Evolutionary conservation across 2,888 invertebrate species (phyloP), one percentile per base, ranked within the genome.

Genomic region (Liodrosophila aerea): DNA sequence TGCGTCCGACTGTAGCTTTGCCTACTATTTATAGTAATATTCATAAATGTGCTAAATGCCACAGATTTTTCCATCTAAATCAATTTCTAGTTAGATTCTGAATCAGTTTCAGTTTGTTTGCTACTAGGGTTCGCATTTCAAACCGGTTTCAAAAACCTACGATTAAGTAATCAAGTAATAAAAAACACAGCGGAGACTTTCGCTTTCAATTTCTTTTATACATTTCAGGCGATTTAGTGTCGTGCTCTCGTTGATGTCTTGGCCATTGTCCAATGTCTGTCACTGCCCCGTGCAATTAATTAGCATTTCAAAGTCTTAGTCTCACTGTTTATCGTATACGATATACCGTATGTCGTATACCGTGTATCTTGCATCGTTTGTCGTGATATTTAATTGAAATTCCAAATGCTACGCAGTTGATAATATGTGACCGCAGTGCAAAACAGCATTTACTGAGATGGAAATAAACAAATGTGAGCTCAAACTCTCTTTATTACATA

Each of bases 131-230:
- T 22, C 5, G 22, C 16, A 18, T 4, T 3, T 22, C 11, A 60
- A 56, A 56, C 43, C 29, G 34, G 36, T 46, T 62, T 18, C 30
- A 13, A 7, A 18, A 27, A 33, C 16, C 49, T 22, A 22, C 33
- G 64, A 50, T 69, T 56, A 69, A 69, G 64, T 56, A 70, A 70
- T 36, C 39, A 52, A 34, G 30, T 31, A 31, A 58, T 67, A n/a
- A 58, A 53, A 65, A 12, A 34, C 30, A 34, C 30, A 34, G 3
- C 12, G 11, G 5, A 34, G 54, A 76, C 76, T 76, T 76, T 76
- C 84, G 84, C 84, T 76, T 73, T 83, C 60, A 83, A 82, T 82
- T 76, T 82, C 76, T 59, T 65, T 46, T 34, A 30, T 30, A 2
- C n/a, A 7, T 7, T 30, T 7, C n/a, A 9, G 7, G 8, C n/a